These are phyloP conservation scores for Thermophis baileyi DNA, from an alignment of 2,113 vertebrate genomes.

Conservation along the genomic window DNA sequence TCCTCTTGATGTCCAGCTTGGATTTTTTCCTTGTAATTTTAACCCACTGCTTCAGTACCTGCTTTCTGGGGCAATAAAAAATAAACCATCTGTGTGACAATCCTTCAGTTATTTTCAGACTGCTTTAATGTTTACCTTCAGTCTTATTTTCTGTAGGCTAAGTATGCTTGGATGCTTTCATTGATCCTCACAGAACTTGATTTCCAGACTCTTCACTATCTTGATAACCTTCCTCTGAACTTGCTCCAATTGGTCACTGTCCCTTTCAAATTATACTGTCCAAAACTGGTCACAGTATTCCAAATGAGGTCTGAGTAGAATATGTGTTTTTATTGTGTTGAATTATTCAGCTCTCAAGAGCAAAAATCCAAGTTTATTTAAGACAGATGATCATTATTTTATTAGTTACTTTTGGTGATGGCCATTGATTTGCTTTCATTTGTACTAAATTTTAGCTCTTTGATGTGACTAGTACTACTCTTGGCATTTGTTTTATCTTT, in stretches of 20 bases:
- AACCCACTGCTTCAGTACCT: not conserved
- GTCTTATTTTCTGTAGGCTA: not conserved
- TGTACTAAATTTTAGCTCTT: not conserved
- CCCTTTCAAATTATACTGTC: not conserved
- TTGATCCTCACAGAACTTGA: not conserved
- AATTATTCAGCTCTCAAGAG: not conserved
- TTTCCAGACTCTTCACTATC: not conserved
- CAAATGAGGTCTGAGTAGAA: not conserved
- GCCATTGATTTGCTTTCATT: not conserved
- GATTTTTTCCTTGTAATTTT: not conserved
- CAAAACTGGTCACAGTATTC: not conserved
- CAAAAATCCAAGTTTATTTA: not conserved
- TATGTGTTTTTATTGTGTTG: not conserved
- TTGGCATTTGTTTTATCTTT: not conserved
- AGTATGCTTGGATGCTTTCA: not conserved
- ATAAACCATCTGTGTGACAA: not conserved
- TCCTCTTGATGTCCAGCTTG: not conserved
- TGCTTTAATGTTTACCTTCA: not conserved
- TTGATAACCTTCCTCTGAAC: not conserved
- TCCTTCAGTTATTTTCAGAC: not conserved
- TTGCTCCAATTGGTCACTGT: not conserved
- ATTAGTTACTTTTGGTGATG: not conserved
- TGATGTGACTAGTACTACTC: not conserved
- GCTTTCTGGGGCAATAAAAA: not conserved
- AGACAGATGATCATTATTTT: not conserved